Evolutionary conservation across 53 echinoderm and acorn worm genomes (phyloP).

Genomic region (Crossaster papposus): DNA sequence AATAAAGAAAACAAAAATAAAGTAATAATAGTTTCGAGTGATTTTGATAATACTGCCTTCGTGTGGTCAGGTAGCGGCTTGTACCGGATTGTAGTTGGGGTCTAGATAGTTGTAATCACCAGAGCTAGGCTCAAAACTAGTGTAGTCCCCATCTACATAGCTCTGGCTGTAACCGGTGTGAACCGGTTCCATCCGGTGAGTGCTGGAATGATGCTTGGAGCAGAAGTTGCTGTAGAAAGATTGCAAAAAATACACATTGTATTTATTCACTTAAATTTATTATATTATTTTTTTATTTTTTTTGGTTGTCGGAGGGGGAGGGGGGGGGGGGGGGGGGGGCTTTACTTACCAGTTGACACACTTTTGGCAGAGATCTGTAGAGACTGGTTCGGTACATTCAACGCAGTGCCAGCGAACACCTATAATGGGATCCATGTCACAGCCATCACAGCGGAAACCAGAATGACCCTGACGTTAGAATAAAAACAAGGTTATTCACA

Average conservation of each 20-base stretch:
- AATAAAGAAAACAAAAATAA: background rate
- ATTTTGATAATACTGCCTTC: background rate
- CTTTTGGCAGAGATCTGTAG: conserved; percentile 92
- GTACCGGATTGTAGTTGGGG: conserved; percentile 87
- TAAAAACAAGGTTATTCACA: background rate
- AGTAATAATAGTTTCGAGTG: background rate
- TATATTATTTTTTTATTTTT: no score
- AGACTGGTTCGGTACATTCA: conserved; percentile 75
- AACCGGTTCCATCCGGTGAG: conserved; percentile 84
- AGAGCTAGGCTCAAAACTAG: conserved; percentile 74
- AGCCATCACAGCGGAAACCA: conserved; percentile 88
- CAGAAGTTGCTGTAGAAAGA: conserved; percentile 58
- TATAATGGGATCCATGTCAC: conserved; percentile 78
- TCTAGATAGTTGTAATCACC: conserved; percentile 98
- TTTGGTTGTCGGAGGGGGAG: no score
- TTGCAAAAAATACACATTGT: no score
- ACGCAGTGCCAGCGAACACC: conserved; percentile 92
- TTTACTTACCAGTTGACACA: conserved; percentile 78
- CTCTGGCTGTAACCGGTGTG: conserved; percentile 67
- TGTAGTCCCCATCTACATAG: conserved; percentile 94
- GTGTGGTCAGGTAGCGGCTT: conserved; percentile 42
- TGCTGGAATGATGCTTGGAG: conserved; percentile 68
- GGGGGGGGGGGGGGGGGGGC: no score
- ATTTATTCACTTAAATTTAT: no score
- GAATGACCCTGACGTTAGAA: conserved; percentile 61